Conservation (phyloP, 2,888 invertebrate species). For the Lapara coniferarum region DNA sequence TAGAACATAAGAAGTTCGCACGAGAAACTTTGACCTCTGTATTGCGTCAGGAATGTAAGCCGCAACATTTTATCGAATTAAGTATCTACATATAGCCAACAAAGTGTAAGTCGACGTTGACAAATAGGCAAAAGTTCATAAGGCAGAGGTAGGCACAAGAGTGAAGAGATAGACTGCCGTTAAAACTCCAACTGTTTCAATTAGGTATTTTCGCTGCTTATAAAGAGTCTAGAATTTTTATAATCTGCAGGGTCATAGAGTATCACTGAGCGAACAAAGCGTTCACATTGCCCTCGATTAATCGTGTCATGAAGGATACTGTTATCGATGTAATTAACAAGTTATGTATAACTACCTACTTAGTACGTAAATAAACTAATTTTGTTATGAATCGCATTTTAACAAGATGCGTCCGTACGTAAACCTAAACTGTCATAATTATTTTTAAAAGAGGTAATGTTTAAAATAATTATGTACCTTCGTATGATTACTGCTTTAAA, state of each 20-base stretch:
- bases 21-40: constrained; percentile 2
- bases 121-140: constrained; percentile 24
- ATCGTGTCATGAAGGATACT: background rate
- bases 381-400: background rate
- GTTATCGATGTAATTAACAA: background rate
- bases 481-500: no score
- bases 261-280: constrained; percentile 5
- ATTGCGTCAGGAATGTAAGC: constrained; percentile 15
- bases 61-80: constrained; percentile 21
- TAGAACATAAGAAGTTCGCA: constrained; percentile 17
- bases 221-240: background rate
- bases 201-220: constrained; percentile 15
- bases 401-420: no score
- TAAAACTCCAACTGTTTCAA: background rate
- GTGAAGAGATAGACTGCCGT: constrained; percentile 20
- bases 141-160: constrained; percentile 16
- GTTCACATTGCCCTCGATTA: background rate
- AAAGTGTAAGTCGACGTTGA: constrained; percentile 25
- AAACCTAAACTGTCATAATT: no score
- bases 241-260: background rate
- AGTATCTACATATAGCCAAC: constrained; percentile 1
- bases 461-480: no score
- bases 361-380: background rate
- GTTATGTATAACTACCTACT: background rate
- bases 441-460: no score